A percentile compares a stretch with the other conserved stretches of the same genome.
Evolutionary conservation across 2,797 vertebrate species (phyloP).

Genomic region (Syndactyla subalaris): DNA sequence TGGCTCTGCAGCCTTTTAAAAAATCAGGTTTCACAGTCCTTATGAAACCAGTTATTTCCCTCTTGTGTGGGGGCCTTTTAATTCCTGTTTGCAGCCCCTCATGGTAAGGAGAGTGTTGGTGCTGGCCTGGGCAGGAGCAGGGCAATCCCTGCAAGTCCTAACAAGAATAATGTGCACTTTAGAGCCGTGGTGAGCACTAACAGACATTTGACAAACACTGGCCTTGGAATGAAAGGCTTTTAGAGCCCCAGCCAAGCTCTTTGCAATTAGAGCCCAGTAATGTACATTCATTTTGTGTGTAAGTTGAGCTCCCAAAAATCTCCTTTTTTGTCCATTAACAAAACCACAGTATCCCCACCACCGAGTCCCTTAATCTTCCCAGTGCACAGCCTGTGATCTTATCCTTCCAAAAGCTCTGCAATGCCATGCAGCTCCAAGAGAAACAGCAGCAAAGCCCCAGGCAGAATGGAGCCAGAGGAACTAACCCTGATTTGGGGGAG

Average conservation of each 20-base stretch:
- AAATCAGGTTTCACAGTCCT: not conserved
- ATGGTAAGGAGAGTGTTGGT: not conserved
- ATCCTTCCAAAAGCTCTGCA: constrained; percentile 23
- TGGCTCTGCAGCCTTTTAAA: not conserved
- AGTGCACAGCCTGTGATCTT: constrained; percentile 3
- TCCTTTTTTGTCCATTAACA: constrained; percentile 55
- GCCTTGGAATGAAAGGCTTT: constrained; percentile 41
- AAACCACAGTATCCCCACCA: constrained; percentile 20
- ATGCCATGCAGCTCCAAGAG: constrained; percentile 13
- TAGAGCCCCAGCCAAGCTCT: constrained; percentile 25
- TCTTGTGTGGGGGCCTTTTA: not conserved
- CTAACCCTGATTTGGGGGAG: not conserved
- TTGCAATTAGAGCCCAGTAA: constrained; percentile 44
- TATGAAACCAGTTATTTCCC: not conserved
- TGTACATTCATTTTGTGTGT: constrained; percentile 37
- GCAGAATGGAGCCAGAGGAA: not conserved
- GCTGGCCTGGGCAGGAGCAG: not conserved
- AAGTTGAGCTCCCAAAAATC: constrained; percentile 34
- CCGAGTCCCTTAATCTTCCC: constrained; percentile 9
- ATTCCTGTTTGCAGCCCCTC: not conserved
- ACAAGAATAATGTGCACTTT: not conserved
- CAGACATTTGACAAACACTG: constrained; percentile 1
- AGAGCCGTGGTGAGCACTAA: not conserved
- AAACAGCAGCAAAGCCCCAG: constrained; percentile 15
- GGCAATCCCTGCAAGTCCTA: not conserved